A percentile compares a stretch with the other conserved stretches of the same genome.
These are phyloP conservation scores for Cebidichthys violaceus DNA, from an alignment of 2,113 vertebrate species.

Conservation along the genomic window DNA sequence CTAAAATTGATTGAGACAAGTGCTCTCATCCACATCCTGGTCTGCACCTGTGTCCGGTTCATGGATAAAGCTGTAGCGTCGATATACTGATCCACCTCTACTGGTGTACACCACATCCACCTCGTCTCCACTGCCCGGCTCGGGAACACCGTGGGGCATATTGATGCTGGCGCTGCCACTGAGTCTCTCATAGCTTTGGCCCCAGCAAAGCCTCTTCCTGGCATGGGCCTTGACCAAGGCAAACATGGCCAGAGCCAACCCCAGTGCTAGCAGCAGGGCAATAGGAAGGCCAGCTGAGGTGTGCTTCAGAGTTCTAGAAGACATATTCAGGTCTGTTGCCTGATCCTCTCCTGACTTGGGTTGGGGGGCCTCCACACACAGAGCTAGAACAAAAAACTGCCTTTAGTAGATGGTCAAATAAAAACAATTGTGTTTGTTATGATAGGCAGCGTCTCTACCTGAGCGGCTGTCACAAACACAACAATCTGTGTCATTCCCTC, in stretches of 20 bases:
- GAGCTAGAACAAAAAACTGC: conserved; percentile 61
- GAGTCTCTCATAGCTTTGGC: conserved; percentile 83
- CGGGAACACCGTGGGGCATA: conserved; percentile 84
- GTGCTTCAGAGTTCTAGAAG: conserved; percentile 69
- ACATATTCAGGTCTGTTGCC: conserved; percentile 51
- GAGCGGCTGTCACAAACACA: conserved; percentile 82
- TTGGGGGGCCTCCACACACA: conserved; percentile 80
- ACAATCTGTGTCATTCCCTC: conserved; percentile 74
- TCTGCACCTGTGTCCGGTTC: conserved; percentile 69
- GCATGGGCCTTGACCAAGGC: conserved; percentile 76
- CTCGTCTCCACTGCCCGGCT: conserved; percentile 82
- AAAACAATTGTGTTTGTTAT: background rate
- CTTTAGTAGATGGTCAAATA: background rate
- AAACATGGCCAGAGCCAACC: conserved; percentile 70
- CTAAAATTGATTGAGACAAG: conserved; percentile 63
- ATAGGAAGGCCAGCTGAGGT: conserved; percentile 71
- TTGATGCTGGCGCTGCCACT: conserved; percentile 66
- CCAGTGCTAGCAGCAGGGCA: conserved; percentile 72
- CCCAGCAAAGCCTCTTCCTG: conserved; percentile 84
- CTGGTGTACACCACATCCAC: conserved; percentile 86
- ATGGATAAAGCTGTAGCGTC: conserved; percentile 77
- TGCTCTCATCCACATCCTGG: conserved; percentile 66
- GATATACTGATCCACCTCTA: conserved; percentile 78
- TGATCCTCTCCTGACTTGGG: conserved; percentile 54
- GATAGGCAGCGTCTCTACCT: conserved; percentile 65